Conservation (phyloP, 1,140 invertebrate species). For the Choristoneura fumiferana region DNA sequence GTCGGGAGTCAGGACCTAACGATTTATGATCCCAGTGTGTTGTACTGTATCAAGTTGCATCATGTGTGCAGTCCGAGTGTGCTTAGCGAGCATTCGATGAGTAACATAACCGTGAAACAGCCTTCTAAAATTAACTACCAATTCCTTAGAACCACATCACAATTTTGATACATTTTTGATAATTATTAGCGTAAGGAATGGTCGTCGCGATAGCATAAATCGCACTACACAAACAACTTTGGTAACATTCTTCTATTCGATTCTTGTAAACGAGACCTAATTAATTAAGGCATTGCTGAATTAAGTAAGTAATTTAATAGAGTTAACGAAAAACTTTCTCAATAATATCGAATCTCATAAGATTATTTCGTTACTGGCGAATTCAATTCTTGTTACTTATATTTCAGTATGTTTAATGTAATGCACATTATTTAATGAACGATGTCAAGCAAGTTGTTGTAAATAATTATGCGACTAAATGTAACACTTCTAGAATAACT, state of each 20-base stretch:
- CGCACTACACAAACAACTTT: too few relatives aligned
- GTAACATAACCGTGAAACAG: neutral
- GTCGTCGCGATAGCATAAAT: too few relatives aligned
- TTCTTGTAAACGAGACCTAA: too few relatives aligned
- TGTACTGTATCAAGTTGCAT: slow-evolving; percentile 14
- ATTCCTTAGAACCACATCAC: neutral
- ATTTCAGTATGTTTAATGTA: slow-evolving; percentile 9
- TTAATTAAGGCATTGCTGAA: too few relatives aligned
- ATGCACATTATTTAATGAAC: slow-evolving; percentile 24
- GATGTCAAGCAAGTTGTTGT: slow-evolving; percentile 44
- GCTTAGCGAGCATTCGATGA: slow-evolving; percentile 1
- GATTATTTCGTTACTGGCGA: slow-evolving; percentile 5
- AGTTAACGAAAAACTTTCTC: neutral
- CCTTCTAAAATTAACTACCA: neutral
- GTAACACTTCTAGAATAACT: slow-evolving; percentile 52
- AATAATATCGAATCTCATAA: slow-evolving; percentile 18
- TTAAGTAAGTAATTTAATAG: too few relatives aligned
- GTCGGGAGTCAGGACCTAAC: slow-evolving; percentile 19
- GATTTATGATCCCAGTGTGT: slow-evolving; percentile 9
- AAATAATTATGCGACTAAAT: slow-evolving; percentile 56
- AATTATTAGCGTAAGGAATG: too few relatives aligned
- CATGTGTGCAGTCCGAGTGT: neutral
- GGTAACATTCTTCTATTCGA: too few relatives aligned
- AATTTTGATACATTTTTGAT: too few relatives aligned
- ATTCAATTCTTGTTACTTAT: slow-evolving; percentile 12